These are phyloP conservation scores for Pseudomyrmex cubaensis DNA, from an alignment of 1,140 invertebrate genomes.

Conservation along the genomic window DNA sequence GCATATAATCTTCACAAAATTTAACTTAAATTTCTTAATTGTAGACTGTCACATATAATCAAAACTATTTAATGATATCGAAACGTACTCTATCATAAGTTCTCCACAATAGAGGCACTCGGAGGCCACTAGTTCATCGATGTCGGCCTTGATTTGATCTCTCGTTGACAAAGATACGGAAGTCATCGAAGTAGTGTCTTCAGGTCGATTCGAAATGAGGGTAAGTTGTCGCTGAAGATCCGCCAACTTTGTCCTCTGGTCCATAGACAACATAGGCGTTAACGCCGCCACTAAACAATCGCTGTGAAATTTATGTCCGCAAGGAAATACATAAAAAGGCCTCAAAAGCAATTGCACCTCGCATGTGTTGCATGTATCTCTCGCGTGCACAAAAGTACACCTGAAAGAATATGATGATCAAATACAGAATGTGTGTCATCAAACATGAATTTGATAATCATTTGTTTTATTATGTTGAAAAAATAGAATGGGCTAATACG, in stretches of 20 bases:
- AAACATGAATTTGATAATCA: too few relatives aligned
- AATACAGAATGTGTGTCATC: too few relatives aligned
- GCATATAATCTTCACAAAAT: too few relatives aligned
- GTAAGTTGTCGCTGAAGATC: slow-evolving; percentile 89
- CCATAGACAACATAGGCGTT: slow-evolving; percentile 88
- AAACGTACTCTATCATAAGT: slow-evolving; percentile 92
- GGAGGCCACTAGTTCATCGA: slow-evolving; percentile 95
- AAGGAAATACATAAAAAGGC: slow-evolving; percentile 98
- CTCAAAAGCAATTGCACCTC: slow-evolving; percentile 91
- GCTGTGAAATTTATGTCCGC: slow-evolving; percentile 96
- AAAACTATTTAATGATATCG: slow-evolving; percentile 22
- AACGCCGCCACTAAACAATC: slow-evolving; percentile 96
- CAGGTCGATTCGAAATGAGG: slow-evolving; percentile 84
- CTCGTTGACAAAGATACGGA: slow-evolving; percentile 87
- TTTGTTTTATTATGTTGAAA: too few relatives aligned
- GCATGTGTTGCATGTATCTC: slow-evolving; percentile 94
- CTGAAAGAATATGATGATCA: slow-evolving; percentile 81
- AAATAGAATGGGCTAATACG: too few relatives aligned
- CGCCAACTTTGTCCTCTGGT: slow-evolving; percentile 86
- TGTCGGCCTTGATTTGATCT: slow-evolving; percentile 91
- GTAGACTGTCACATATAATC: too few relatives aligned
- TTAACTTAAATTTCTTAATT: too few relatives aligned
- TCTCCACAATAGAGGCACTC: slow-evolving; percentile 98
- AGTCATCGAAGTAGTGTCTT: slow-evolving; percentile 86
- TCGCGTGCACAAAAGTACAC: slow-evolving; percentile 90